Evolutionary conservation across 2,888 invertebrate genomes (phyloP).

Genomic region (Oxycera nigricornis): DNA sequence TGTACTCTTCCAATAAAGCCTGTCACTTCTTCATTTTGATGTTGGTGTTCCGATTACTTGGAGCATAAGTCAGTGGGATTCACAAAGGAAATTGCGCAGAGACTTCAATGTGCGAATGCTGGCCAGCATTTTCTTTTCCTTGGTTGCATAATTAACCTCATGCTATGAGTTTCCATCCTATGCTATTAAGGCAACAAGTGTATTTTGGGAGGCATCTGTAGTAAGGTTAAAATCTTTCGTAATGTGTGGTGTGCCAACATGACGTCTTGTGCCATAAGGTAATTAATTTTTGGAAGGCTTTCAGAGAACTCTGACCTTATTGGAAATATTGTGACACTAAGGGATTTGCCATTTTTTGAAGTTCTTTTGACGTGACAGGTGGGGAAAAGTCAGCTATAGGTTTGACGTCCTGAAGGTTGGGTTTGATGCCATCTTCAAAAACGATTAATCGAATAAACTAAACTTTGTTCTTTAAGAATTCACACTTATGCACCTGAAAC

Average conservation of each 20-base stretch:
- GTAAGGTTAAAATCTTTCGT: neutral
- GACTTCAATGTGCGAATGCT: too few species aligned
- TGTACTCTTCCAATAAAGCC: too few species aligned
- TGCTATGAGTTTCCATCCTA: too few species aligned
- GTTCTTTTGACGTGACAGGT: neutral
- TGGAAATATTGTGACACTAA: neutral
- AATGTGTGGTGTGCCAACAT: neutral
- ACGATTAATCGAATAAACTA: slow-evolving; percentile 13
- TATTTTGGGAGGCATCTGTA: too few species aligned
- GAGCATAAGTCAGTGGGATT: too few species aligned
- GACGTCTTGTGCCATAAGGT: neutral
- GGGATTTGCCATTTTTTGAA: neutral
- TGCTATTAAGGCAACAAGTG: too few species aligned
- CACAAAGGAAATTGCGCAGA: too few species aligned
- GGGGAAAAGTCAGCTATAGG: slow-evolving; percentile 17
- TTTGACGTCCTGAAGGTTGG: slow-evolving; percentile 4
- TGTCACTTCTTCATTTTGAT: too few species aligned
- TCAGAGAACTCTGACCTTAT: neutral
- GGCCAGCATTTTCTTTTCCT: slow-evolving; percentile 19
- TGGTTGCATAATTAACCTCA: too few species aligned
- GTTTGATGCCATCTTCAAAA: slow-evolving; percentile 13
- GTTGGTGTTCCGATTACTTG: too few species aligned
- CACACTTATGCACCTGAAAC: slow-evolving; percentile 19
- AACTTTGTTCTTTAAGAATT: neutral
- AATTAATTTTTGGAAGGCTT: neutral